Evolutionary conservation across 2,113 vertebrate species (phyloP), one percentile per base, ranked within the genome.

Genomic region (Dasypus novemcinctus): DNA sequence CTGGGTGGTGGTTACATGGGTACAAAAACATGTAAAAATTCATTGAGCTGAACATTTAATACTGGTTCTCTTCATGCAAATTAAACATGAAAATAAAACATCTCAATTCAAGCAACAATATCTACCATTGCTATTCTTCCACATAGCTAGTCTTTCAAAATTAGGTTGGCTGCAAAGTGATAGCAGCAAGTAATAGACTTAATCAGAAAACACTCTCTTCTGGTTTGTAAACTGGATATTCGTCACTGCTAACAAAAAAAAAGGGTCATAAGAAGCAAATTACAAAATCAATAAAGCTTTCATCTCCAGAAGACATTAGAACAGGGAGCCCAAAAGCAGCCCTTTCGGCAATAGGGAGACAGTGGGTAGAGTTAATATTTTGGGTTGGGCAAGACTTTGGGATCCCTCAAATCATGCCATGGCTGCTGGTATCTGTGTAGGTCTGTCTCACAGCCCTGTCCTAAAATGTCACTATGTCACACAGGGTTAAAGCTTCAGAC

Each of bases 401-500:
- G n/a, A 11, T 18, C 29, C 43, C 27, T 85, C 9, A 25, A 21
- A n/a, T 64, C 41, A 25, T 57, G 46, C 49, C 41, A 38, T 5
- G 36, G 46, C 61, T 11, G 38, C n/a, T 80, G 52, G 36, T 43
- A 10, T 33, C 63, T 11, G 0, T 7, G 2, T 68, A 54, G 76
- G 27, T 79, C 49, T 61, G 49, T 14, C 46, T 94, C 61, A 80
- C 21, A 81, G 15, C 5, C 46, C 41, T 86, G 1, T 76, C 31
- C 81, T 91, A 91, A 82, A 96, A 79, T 49, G 88, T 61, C 59
- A n/a, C 72, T 41, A 36, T 41, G 54, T 88, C 46, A 71, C 29
- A 89, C 0, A 4, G 49, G 36, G 38, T 80, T 93, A 95, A 93
- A 84, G 11, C 64, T 75, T 89, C 71, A 33, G 25, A 86, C 27